A percentile compares a stretch with the other conserved stretches of the same genome.
Conservation (phyloP, 2,113 vertebrate species). For the Limnothrissa miodon region DNA sequence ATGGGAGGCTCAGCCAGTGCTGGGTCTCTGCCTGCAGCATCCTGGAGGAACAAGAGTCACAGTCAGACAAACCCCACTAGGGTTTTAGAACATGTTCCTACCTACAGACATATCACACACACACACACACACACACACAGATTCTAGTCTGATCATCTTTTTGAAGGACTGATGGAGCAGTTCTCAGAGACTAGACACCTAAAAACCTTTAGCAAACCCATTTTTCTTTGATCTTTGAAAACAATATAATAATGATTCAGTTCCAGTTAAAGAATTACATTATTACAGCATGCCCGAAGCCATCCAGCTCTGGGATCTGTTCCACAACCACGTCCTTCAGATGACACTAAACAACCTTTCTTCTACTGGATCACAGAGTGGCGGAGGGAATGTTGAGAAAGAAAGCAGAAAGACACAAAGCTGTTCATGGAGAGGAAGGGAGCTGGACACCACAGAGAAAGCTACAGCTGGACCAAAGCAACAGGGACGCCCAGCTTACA, state of each 20-base stretch:
- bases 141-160: background rate
- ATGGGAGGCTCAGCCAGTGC: slow-evolving; percentile 45
- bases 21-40: slow-evolving; percentile 37
- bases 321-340: background rate
- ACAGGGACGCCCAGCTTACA: background rate
- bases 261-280: too few species aligned
- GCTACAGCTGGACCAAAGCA: background rate
- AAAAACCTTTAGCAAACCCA: background rate
- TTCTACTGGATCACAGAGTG: background rate
- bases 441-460: background rate
- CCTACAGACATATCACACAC: background rate
- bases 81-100: background rate
- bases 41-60: slow-evolving; percentile 52
- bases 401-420: background rate
- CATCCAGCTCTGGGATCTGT: background rate
- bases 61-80: background rate
- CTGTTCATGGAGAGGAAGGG: background rate
- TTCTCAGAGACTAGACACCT: background rate
- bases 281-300: too few species aligned
- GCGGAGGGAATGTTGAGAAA: background rate
- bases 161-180: background rate
- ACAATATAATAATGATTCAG: too few species aligned
- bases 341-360: background rate
- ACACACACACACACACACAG: background rate
- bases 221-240: too few species aligned